These are phyloP conservation scores for Drosophila funebris DNA, from an alignment of 1,140 invertebrate species.

Conservation along the genomic window DNA sequence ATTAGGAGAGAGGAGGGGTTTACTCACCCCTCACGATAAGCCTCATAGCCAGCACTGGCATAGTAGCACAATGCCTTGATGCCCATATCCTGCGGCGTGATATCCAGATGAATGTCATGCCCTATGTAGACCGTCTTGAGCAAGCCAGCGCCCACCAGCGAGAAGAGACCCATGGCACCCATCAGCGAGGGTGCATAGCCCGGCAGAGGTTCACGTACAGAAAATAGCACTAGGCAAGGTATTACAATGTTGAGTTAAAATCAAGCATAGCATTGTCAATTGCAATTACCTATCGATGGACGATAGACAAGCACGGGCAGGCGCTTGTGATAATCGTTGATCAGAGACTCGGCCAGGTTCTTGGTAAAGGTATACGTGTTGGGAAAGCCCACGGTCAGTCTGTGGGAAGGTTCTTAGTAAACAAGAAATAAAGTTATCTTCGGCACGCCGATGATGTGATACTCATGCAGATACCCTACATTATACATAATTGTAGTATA, in stretches of 20 bases:
- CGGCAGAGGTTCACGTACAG: conserved; percentile 60
- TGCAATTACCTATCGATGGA: conserved; percentile 90
- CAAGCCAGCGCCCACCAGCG: conserved; percentile 62
- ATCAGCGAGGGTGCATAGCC: conserved; percentile 68
- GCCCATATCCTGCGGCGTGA: conserved; percentile 68
- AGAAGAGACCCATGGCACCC: conserved; percentile 76
- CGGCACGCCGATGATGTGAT: too few species aligned
- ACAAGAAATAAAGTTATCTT: background rate
- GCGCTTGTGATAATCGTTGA: conserved; percentile 87
- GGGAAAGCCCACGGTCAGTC: conserved; percentile 88
- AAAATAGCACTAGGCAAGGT: conserved; percentile 53
- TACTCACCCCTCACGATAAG: conserved; percentile 32
- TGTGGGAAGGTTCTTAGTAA: conserved; percentile 44
- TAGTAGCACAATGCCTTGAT: conserved; percentile 62
- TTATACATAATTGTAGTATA: too few species aligned
- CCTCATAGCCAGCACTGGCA: conserved; percentile 24
- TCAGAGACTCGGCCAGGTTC: conserved; percentile 90
- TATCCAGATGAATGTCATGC: conserved; percentile 45
- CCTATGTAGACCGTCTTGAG: conserved; percentile 67
- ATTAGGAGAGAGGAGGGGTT: background rate
- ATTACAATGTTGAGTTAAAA: too few species aligned
- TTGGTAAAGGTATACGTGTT: conserved; percentile 96
- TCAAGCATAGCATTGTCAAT: too few species aligned
- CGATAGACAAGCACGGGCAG: conserved; percentile 93
- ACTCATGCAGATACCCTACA: too few species aligned